A percentile compares a stretch with the other conserved stretches of the same genome.
These are phyloP conservation scores for Xiphophorus hellerii DNA, from an alignment of 2,113 vertebrate genomes.

Conservation along the genomic window DNA sequence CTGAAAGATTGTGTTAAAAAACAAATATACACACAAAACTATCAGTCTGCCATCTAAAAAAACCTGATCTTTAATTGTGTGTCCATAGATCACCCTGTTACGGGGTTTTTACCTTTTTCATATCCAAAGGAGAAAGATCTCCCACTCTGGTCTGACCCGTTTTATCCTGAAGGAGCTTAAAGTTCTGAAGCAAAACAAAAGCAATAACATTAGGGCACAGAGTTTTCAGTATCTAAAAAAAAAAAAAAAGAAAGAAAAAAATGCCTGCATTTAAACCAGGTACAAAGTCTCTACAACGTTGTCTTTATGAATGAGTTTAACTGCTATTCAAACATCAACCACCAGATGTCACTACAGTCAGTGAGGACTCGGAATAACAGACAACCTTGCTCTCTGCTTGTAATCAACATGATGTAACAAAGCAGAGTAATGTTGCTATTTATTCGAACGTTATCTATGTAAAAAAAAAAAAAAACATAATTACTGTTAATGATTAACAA, in stretches of 20 bases:
- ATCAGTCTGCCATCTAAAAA: not conserved
- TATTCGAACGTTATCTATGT: not conserved
- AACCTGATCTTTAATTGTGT: not conserved
- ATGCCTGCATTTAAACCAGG: not conserved
- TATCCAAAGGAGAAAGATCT: conserved; percentile 91
- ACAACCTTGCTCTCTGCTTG: not conserved
- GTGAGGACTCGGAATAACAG: not conserved
- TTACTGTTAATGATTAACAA: not conserved
- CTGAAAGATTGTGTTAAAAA: conserved; percentile 30
- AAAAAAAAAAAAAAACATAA: not conserved
- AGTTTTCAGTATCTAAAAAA: not conserved
- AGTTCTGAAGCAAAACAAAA: conserved; percentile 81
- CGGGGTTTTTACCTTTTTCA: conserved; percentile 84
- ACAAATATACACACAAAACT: not conserved
- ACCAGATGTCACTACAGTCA: conserved; percentile 33
- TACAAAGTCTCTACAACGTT: not conserved
- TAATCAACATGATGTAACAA: not conserved
- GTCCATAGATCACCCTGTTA: not conserved
- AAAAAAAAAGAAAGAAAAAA: not conserved
- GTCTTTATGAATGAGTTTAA: not conserved
- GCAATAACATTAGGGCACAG: not conserved
- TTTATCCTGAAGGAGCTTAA: conserved; percentile 89
- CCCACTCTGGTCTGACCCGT: conserved; percentile 93
- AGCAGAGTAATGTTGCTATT: no score
- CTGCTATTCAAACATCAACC: conserved; percentile 16